phyloP scores from a whole-genome alignment of 1,140 invertebrate species.

The Scylla paramamosain region DNA sequence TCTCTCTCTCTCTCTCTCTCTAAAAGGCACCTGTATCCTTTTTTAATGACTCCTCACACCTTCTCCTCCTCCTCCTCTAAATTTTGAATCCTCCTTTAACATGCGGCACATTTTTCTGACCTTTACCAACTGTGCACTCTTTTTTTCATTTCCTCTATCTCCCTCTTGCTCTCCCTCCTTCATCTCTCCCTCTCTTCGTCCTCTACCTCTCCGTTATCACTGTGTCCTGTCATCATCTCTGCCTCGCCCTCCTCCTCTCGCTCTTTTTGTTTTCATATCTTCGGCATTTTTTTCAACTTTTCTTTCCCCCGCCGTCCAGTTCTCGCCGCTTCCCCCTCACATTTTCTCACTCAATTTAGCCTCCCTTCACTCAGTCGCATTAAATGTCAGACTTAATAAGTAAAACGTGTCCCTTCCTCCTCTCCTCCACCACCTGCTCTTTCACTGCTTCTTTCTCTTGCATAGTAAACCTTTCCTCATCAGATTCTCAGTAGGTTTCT shows the following conservation, averaged over 20 bases:
- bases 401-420: neutral
- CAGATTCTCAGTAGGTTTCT: no score
- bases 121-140: neutral
- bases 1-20: constrained; percentile 12
- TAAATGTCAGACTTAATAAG: no score
- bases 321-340: neutral
- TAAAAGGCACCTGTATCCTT: neutral
- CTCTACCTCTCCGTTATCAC: neutral
- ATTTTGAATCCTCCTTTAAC: neutral
- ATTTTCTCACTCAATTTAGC: neutral
- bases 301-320: neutral
- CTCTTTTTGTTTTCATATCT: neutral
- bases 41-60: neutral
- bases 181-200: neutral
- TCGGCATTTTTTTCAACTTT: no score
- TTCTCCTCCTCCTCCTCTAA: neutral
- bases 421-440: neutral
- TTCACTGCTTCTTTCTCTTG: neutral
- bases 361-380: no score
- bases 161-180: neutral
- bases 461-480: no score
- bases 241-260: neutral
- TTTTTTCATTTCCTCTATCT: neutral
- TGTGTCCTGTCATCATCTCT: neutral
- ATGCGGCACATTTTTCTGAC: no score